Evolutionary conservation across 2,113 vertebrate genomes (phyloP).

Genomic region (Pollachius pollachius): DNA sequence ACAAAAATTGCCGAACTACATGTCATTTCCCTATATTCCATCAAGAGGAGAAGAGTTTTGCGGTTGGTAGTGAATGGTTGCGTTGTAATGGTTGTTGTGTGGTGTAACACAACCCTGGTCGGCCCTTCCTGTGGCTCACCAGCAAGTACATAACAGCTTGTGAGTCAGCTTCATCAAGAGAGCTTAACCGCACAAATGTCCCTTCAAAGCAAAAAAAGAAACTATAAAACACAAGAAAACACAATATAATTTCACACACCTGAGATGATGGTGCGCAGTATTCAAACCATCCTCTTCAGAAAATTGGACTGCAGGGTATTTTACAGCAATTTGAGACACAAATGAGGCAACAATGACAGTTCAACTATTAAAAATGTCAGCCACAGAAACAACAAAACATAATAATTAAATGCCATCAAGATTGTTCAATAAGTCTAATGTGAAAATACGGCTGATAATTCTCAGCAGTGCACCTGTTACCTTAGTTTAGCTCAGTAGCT

Average conservation of each 20-base stretch:
- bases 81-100: constrained; percentile 27
- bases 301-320: no score
- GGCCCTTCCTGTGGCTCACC: constrained; percentile 19
- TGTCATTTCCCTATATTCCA: constrained; percentile 32
- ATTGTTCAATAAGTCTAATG: no score
- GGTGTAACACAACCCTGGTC: constrained; percentile 41
- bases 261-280: not conserved
- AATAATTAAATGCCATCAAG: no score
- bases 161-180: constrained; percentile 22
- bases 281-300: no score
- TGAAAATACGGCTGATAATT: no score
- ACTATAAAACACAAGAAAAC: not conserved
- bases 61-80: constrained; percentile 1
- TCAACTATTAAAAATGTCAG: no score
- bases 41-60: not conserved
- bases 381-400: no score
- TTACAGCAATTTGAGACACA: no score
- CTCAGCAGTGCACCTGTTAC: no score
- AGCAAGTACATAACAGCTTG: constrained; percentile 22
- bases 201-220: not conserved
- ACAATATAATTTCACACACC: not conserved
- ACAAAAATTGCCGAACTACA: not conserved
- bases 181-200: constrained; percentile 3
- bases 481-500: no score
- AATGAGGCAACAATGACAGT: no score